Base-by-base conservation (phyloP, 1,140 invertebrate genomes). In the Pseudomyrmex concolor region DNA sequence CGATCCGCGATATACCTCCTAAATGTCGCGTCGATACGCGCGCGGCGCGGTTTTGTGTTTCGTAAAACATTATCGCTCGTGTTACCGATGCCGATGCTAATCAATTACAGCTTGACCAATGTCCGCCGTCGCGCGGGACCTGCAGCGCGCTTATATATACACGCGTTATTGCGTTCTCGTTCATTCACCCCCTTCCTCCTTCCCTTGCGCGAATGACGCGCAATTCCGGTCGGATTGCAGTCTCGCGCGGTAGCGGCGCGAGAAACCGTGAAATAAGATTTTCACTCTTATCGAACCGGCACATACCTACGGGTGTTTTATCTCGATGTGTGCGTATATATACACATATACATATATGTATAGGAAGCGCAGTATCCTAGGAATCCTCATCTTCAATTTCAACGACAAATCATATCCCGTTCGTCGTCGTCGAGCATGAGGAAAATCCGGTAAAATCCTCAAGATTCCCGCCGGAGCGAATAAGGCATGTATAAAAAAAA, bases 71-170 rank as follows among this genome's bases (percentile, higher is more conserved):
- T 84, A 70, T 45, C 76, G 66, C 22, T 68, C 62, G 55, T 50
- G 55, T 84, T 63, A 64, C 57, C 19, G 84, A 76, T 60, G 83
- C 51, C 43, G 51, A 73, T 64, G 66, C 71, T 70, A 84, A 84
- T 70, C 73, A 80, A 84, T 80, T 66, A 71, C 72, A 70, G 73
- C 34, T 50, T 76, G 74, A 80, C 54, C 83, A 62, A 74, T 68
- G 63, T 22, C 7, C 71, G n/a, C 55, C 45, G 19, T 25, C 50
- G 60, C 22, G 66, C 57, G 50, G 55, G 22, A 59, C 45, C 19
- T 57, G 60, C 25, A 78, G 19, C 34, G 34, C 34, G 34, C 34
- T 34, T 34, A 34, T 34, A 34, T 34, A 34, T 68, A 48, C 73
- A 34, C 10, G 76, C 76, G 10, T 48, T 59, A 59, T 50, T 70